These are phyloP conservation scores for Phoxinus dragarum DNA, from an alignment of 2,797 vertebrate genomes.

Conservation along the genomic window DNA sequence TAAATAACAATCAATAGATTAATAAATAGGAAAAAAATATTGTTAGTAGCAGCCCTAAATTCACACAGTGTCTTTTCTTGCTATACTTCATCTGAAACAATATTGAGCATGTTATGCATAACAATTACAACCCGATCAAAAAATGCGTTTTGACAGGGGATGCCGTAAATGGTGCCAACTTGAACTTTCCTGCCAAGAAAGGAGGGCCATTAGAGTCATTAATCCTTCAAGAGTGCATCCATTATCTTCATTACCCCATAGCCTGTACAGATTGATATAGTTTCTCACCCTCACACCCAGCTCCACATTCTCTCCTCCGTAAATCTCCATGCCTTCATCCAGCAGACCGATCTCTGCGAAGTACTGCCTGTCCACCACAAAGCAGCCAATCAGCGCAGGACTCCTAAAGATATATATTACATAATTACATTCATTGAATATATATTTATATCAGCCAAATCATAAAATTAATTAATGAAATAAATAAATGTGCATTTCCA, in stretches of 20 bases:
- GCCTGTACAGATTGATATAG: slow-evolving; percentile 47
- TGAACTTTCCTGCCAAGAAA: slow-evolving; percentile 57
- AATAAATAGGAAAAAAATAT: not conserved
- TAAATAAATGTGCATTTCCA: not conserved
- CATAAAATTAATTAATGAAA: not conserved
- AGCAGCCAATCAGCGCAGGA: slow-evolving; percentile 97
- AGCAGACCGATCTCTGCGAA: slow-evolving; percentile 97
- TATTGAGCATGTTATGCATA: not conserved
- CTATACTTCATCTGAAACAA: not conserved
- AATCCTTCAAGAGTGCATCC: slow-evolving; percentile 64
- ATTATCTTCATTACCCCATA: slow-evolving; percentile 68
- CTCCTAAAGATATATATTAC: slow-evolving; percentile 78
- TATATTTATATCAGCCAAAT: not conserved
- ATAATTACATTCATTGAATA: not conserved
- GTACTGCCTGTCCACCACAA: slow-evolving; percentile 95
- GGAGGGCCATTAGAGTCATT: slow-evolving; percentile 66
- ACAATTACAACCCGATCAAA: slow-evolving; percentile 30
- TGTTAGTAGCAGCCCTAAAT: not conserved
- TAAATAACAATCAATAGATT: not conserved
- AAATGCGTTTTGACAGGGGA: slow-evolving; percentile 21
- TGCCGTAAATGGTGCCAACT: slow-evolving; percentile 30
- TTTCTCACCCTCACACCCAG: slow-evolving; percentile 94
- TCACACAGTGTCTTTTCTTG: not conserved
- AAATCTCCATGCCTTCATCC: slow-evolving; percentile 98
- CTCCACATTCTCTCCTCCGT: slow-evolving; percentile 97